These are phyloP conservation scores for Chelmon rostratus DNA, from an alignment of 2,797 vertebrate species.

Conservation along the genomic window DNA sequence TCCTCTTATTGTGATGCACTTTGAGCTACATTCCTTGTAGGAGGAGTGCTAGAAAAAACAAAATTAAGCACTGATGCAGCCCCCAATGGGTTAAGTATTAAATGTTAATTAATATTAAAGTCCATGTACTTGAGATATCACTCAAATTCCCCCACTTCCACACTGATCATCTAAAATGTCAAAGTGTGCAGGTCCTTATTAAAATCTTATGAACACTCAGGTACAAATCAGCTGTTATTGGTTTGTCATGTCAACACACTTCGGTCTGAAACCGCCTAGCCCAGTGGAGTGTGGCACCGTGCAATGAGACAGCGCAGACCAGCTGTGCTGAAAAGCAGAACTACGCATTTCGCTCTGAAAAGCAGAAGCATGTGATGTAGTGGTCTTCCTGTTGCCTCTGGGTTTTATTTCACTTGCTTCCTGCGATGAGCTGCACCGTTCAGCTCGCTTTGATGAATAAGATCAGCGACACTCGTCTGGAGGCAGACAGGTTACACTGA, in stretches of 20 bases:
- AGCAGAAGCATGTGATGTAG: slow-evolving; percentile 67
- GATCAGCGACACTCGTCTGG: background rate
- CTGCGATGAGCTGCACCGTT: slow-evolving; percentile 53
- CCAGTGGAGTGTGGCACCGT: slow-evolving; percentile 23
- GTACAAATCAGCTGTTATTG: background rate
- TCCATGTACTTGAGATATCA: background rate
- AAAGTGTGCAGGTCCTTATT: background rate
- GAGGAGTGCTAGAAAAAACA: background rate
- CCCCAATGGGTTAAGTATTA: background rate
- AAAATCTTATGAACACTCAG: background rate
- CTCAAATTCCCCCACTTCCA: background rate
- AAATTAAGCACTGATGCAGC: background rate
- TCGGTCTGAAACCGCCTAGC: slow-evolving; percentile 19
- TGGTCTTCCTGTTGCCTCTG: slow-evolving; percentile 81
- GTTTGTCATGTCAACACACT: slow-evolving; percentile 1
- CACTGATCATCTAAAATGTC: background rate
- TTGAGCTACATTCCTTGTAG: background rate
- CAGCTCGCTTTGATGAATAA: background rate
- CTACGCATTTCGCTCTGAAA: slow-evolving; percentile 45
- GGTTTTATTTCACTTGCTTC: slow-evolving; percentile 76
- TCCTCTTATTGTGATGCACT: background rate
- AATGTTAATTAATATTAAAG: background rate
- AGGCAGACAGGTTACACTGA: background rate
- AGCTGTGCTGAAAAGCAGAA: slow-evolving; percentile 79
- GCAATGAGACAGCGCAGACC: slow-evolving; percentile 10